These are phyloP conservation scores for Eunapius fragilis DNA, from an alignment of 37 sponge, comb jelly and placozoan genomes.

Conservation along the genomic window DNA sequence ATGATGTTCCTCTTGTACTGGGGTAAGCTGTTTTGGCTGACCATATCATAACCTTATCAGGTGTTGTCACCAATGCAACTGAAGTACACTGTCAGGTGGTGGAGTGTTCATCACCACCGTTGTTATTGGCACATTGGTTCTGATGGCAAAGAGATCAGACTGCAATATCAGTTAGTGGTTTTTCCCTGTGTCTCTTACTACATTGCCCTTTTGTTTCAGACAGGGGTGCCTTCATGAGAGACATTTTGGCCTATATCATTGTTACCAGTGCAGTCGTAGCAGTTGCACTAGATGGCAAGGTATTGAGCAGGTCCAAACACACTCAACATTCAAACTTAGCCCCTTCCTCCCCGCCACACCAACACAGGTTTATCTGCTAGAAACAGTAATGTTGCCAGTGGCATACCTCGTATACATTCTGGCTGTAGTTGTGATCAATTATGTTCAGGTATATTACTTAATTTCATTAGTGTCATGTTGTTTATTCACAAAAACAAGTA, in stretches of 20 bases:
- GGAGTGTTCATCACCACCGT: constrained; percentile 84
- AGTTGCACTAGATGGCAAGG: constrained; percentile 78
- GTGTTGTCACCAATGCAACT: too few relatives aligned
- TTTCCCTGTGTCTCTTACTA: background rate
- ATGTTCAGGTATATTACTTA: constrained; percentile 44
- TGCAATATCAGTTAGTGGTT: constrained; percentile 48
- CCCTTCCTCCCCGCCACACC: background rate
- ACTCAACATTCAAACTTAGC: background rate
- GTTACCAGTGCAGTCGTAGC: constrained; percentile 63
- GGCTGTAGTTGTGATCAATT: constrained; percentile 59
- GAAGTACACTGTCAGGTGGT: constrained; percentile 75
- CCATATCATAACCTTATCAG: too few relatives aligned
- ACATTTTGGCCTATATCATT: constrained; percentile 61
- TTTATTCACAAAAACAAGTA: background rate
- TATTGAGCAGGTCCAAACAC: background rate
- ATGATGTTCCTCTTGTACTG: constrained; percentile 69
- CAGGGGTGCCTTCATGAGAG: constrained; percentile 69
- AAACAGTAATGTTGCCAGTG: constrained; percentile 80
- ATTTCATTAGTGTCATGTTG: background rate
- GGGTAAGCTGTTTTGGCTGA: constrained; percentile 71
- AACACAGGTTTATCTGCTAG: constrained; percentile 79
- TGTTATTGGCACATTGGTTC: constrained; percentile 66
- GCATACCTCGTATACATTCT: constrained; percentile 79
- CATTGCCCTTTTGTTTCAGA: constrained; percentile 35
- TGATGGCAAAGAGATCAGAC: constrained; percentile 23